phyloP scores from a whole-genome alignment of 2,797 vertebrate species.

The Valencia hispanica region DNA sequence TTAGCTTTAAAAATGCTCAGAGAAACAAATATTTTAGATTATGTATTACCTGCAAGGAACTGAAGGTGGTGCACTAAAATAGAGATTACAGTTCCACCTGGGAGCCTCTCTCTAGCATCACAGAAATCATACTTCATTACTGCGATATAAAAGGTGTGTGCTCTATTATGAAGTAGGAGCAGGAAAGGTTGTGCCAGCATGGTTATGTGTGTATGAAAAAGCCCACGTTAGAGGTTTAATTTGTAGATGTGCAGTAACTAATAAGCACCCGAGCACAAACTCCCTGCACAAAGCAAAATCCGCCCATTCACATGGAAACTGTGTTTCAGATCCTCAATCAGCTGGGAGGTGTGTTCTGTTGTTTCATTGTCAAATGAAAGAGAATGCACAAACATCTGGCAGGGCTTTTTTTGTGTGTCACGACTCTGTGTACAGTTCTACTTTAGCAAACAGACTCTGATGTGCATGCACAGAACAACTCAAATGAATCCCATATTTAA shows the following conservation, averaged over 20 bases:
- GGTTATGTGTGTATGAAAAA: neutral
- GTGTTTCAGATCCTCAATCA: constrained; percentile 71
- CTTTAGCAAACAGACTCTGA: constrained; percentile 48
- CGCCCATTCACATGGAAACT: constrained; percentile 63
- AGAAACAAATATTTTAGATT: constrained; percentile 19
- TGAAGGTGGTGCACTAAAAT: constrained; percentile 56
- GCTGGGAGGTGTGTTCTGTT: constrained; percentile 68
- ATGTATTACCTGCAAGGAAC: constrained; percentile 33
- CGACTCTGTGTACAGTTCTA: constrained; percentile 48
- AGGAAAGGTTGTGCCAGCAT: constrained; percentile 21
- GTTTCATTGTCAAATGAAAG: constrained; percentile 69
- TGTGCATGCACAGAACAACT: constrained; percentile 49
- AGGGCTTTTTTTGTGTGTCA: constrained; percentile 43
- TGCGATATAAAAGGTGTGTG: constrained; percentile 64
- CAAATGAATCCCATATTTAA: constrained; percentile 41
- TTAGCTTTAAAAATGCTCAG: constrained; percentile 21
- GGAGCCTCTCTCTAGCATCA: constrained; percentile 58
- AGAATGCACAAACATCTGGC: constrained; percentile 69
- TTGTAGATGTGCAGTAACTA: constrained; percentile 40
- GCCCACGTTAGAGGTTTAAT: constrained; percentile 3
- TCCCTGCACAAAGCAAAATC: constrained; percentile 59
- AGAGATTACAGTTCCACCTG: constrained; percentile 55
- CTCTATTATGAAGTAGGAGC: constrained; percentile 62
- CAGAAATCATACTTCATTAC: constrained; percentile 76
- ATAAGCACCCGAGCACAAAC: constrained; percentile 49